phyloP scores from a whole-genome alignment of 2,888 invertebrate genomes.

The Seladonia tumulorum region DNA sequence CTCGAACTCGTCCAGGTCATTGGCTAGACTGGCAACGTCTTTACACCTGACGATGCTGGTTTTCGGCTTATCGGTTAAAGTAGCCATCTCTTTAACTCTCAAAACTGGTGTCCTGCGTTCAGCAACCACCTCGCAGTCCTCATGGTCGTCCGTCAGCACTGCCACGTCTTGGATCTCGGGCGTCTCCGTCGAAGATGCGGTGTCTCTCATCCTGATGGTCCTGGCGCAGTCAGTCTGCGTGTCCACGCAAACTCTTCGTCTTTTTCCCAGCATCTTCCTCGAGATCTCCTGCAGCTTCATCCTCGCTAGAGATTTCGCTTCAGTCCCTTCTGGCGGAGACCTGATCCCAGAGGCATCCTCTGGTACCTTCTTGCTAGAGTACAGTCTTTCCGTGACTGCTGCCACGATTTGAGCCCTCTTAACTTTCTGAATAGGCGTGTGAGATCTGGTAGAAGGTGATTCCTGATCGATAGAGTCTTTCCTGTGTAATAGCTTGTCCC shows the following conservation, averaged over 20 bases:
- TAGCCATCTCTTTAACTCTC: conserved; percentile 79
- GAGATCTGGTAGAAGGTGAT: conserved; percentile 56
- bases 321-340: conserved; percentile 75
- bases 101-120: conserved; percentile 55
- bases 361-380: conserved; percentile 84
- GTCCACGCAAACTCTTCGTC: conserved; percentile 78
- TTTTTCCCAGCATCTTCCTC: conserved; percentile 80
- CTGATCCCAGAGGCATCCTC: conserved; percentile 75
- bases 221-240: conserved; percentile 78
- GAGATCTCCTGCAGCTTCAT: conserved; percentile 81
- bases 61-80: conserved; percentile 74
- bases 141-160: conserved; percentile 78
- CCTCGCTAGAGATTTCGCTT: conserved; percentile 75
- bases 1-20: conserved; percentile 71
- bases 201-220: conserved; percentile 77
- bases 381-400: conserved; percentile 89
- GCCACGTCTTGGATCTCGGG: conserved; percentile 73
- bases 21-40: conserved; percentile 76
- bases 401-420: conserved; percentile 89
- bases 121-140: conserved; percentile 48
- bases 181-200: conserved; percentile 74
- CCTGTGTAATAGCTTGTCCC: conserved; percentile 65
- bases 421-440: conserved; percentile 77
- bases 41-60: conserved; percentile 66
- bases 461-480: conserved; percentile 75